Conservation (phyloP, 2,888 invertebrate genomes). For the Nomada fucata region DNA sequence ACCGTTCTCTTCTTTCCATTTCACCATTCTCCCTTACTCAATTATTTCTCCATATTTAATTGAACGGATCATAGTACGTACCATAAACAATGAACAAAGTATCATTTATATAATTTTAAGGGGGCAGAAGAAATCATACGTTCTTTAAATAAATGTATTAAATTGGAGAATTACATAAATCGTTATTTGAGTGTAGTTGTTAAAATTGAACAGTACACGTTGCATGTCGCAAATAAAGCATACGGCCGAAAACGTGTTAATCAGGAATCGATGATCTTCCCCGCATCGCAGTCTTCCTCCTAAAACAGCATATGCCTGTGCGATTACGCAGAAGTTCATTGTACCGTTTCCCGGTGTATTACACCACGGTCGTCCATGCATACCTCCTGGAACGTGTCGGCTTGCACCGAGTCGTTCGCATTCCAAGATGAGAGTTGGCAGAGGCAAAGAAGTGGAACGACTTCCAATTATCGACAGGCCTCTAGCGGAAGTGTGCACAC, state of each 20-base stretch:
- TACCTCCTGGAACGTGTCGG: constrained; percentile 24
- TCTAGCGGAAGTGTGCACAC: constrained; percentile 41
- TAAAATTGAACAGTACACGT: too few species aligned
- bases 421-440: constrained; percentile 68
- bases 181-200: too few species aligned
- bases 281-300: background rate
- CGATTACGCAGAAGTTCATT: constrained; percentile 50
- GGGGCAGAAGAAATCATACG: too few species aligned
- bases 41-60: too few species aligned
- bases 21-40: too few species aligned
- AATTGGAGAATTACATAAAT: too few species aligned
- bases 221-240: too few species aligned
- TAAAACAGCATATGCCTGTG: constrained; percentile 19
- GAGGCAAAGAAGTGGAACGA: constrained; percentile 67
- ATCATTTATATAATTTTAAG: too few species aligned
- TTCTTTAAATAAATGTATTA: too few species aligned
- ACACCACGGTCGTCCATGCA: constrained; percentile 25
- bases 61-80: too few species aligned
- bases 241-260: background rate
- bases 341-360: constrained; percentile 44
- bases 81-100: too few species aligned
- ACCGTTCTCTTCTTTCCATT: too few species aligned
- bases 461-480: constrained; percentile 70
- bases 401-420: constrained; percentile 39
- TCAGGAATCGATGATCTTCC: constrained; percentile 22